phyloP scores from a whole-genome alignment of 1,140 invertebrate genomes.

The Sycobia sp. region DNA sequence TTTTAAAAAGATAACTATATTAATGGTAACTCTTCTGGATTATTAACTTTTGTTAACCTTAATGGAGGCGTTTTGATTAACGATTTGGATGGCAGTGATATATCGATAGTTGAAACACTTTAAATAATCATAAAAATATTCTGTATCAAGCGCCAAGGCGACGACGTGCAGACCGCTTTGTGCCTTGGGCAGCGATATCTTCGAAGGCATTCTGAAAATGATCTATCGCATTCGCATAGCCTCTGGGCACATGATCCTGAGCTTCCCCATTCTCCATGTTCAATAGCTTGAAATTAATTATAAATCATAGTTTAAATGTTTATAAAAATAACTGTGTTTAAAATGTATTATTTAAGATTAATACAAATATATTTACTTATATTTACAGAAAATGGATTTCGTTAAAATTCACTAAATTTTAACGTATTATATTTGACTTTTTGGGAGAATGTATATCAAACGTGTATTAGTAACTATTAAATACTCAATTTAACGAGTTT shows the following conservation, averaged over 20 bases:
- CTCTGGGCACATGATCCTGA: constrained; percentile 74
- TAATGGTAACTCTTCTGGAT: constrained; percentile 31
- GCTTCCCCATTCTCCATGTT: constrained; percentile 70
- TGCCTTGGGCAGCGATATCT: constrained; percentile 75
- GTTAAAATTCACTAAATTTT: too few relatives aligned
- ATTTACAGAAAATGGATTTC: too few relatives aligned
- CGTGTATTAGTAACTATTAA: too few relatives aligned
- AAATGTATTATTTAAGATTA: too few relatives aligned
- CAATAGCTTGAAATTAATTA: constrained; percentile 61
- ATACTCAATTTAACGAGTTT: too few relatives aligned
- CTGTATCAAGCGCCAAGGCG: constrained; percentile 73
- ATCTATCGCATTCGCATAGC: constrained; percentile 84
- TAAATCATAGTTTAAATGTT: too few relatives aligned
- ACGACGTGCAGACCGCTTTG: constrained; percentile 73
- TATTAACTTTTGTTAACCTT: background rate
- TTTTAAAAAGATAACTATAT: constrained; percentile 16
- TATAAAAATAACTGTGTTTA: too few relatives aligned
- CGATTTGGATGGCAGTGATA: constrained; percentile 19
- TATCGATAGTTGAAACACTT: constrained; percentile 9
- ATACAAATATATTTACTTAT: too few relatives aligned
- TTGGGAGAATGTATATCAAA: too few relatives aligned
- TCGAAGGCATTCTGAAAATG: constrained; percentile 78
- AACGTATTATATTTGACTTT: too few relatives aligned
- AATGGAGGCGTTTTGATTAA: constrained; percentile 24
- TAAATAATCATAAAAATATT: constrained; percentile 69